These are phyloP conservation scores for Chaetophractus vellerosus DNA, from an alignment of 2,797 vertebrate genomes.

Conservation along the genomic window DNA sequence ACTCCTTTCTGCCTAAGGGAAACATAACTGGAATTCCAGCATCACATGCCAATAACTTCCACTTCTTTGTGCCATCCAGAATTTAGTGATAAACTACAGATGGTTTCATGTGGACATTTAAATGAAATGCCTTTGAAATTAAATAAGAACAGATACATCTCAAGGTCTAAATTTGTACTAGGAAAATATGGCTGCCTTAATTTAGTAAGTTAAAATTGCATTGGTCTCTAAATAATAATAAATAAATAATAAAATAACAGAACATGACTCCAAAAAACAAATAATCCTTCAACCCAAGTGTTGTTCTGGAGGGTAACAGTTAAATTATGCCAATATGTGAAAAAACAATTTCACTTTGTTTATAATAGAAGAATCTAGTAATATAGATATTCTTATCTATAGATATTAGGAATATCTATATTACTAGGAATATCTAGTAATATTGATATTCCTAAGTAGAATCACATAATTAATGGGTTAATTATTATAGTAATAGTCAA, in stretches of 20 bases:
- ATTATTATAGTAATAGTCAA: neutral
- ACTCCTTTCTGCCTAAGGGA: conserved; percentile 26
- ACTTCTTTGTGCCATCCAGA: neutral
- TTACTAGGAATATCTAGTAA: too few species aligned
- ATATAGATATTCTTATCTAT: too few species aligned
- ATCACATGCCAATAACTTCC: neutral
- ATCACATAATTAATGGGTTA: neutral
- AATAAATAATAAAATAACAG: neutral
- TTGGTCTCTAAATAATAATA: conserved; percentile 28
- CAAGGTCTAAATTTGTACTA: conserved; percentile 60
- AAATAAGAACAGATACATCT: conserved; percentile 41
- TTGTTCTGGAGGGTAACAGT: conserved; percentile 43
- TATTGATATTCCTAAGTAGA: conserved; percentile 29
- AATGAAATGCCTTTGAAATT: conserved; percentile 67
- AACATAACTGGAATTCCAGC: conserved; percentile 66
- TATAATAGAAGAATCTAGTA: conserved; percentile 43
- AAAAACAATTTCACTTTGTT: conserved; percentile 26
- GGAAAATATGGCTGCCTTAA: conserved; percentile 32
- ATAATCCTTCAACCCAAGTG: conserved; percentile 11
- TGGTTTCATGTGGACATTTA: neutral
- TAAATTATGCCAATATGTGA: conserved; percentile 20
- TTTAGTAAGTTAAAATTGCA: conserved; percentile 62
- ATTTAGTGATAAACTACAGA: conserved; percentile 68
- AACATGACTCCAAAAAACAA: neutral
- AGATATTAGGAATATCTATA: too few species aligned